Percentiles rank a stretch among this genome's conserved stretches.
phyloP scores from a whole-genome alignment of 37 sponge, comb jelly and placozoan species.

The Hexactinellida sp. region DNA sequence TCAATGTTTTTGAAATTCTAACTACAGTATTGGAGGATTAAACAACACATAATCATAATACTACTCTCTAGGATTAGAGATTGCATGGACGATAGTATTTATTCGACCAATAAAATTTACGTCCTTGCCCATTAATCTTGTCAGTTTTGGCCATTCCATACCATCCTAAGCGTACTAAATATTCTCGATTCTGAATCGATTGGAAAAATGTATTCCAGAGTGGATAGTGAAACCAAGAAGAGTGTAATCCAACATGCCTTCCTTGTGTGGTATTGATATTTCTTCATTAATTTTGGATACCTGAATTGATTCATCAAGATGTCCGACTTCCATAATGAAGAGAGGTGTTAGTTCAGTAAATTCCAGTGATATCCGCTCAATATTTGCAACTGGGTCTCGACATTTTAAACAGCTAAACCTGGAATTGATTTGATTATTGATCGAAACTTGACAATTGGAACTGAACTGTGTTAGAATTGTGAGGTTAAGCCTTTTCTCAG shows the following conservation, averaged over 20 bases:
- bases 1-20: too few species aligned
- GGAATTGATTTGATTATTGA: not conserved
- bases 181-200: not conserved
- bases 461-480: not conserved
- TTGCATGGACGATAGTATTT: not conserved
- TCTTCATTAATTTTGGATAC: not conserved
- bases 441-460: not conserved
- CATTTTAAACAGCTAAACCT: constrained; percentile 7
- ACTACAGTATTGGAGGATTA: too few species aligned
- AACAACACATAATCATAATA: not conserved
- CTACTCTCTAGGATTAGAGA: not conserved
- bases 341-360: not conserved
- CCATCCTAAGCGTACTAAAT: not conserved
- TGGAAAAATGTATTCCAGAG: not conserved
- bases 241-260: not conserved
- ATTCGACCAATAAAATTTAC: not conserved
- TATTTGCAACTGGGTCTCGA: not conserved
- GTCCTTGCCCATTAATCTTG: not conserved
- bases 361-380: not conserved
- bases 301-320: not conserved
- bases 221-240: not conserved
- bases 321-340: not conserved
- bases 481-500: not conserved
- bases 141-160: not conserved
- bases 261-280: not conserved